These are phyloP conservation scores for Meiosimyza decipiens DNA, from an alignment of 2,888 invertebrate species.

Conservation along the genomic window DNA sequence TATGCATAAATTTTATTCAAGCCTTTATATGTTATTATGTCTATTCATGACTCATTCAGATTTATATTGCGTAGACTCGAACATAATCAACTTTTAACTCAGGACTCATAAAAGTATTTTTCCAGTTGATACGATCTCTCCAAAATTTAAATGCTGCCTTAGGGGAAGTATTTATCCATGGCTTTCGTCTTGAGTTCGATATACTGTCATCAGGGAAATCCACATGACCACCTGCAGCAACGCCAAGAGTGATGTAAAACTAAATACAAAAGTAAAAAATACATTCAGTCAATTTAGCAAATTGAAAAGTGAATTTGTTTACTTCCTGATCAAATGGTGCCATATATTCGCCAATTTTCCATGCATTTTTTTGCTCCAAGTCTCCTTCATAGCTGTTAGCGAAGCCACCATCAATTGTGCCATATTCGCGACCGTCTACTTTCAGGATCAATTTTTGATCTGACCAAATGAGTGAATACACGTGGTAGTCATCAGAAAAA, in stretches of 20 bases:
- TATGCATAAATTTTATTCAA: too few relatives aligned
- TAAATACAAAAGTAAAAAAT: constrained; percentile 58
- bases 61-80: constrained; percentile 59
- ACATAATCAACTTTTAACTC: constrained; percentile 62
- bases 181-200: constrained; percentile 68
- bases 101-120: constrained; percentile 74
- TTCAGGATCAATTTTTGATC: constrained; percentile 52
- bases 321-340: constrained; percentile 83
- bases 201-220: constrained; percentile 74
- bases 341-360: constrained; percentile 72
- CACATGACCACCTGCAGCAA: constrained; percentile 81
- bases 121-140: constrained; percentile 73
- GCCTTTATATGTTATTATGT: too few relatives aligned
- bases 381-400: constrained; percentile 39
- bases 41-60: neutral
- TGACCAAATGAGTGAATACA: constrained; percentile 77
- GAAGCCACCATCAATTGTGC: constrained; percentile 63
- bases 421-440: constrained; percentile 72
- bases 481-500: constrained; percentile 73
- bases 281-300: neutral
- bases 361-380: constrained; percentile 67
- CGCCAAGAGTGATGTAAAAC: constrained; percentile 82
- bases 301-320: constrained; percentile 19
- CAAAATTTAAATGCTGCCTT: constrained; percentile 79
- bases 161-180: constrained; percentile 78